A percentile compares a stretch with the other conserved stretches of the same genome.
These are phyloP conservation scores for Ctenoplectra terminalis DNA, from an alignment of 1,140 invertebrate species.

Conservation along the genomic window DNA sequence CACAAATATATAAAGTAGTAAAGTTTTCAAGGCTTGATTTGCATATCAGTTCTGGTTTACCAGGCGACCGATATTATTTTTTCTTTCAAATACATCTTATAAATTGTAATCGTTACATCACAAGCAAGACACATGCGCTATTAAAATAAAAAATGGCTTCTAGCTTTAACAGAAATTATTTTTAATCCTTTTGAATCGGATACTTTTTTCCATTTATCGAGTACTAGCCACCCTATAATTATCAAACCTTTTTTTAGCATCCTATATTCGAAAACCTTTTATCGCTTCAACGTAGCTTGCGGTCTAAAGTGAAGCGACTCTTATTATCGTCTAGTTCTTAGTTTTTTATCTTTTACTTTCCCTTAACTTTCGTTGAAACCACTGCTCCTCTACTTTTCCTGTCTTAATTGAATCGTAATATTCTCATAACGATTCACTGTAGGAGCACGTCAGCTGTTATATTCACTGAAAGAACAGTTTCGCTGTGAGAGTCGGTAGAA, in stretches of 20 bases:
- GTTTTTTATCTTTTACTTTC: constrained; percentile 1
- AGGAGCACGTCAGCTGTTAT: background rate
- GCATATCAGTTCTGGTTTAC: too few species aligned
- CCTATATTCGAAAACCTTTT: background rate
- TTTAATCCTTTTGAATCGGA: background rate
- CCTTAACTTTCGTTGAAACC: background rate
- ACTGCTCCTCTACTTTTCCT: background rate
- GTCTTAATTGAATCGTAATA: constrained; percentile 14
- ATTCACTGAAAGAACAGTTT: background rate
- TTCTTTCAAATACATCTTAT: too few species aligned
- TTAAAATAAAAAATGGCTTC: background rate
- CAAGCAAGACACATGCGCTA: too few species aligned
- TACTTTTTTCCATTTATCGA: background rate
- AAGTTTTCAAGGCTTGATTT: too few species aligned
- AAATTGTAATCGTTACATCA: too few species aligned
- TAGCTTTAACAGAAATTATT: background rate
- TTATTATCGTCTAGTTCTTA: constrained; percentile 8
- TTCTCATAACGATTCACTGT: background rate
- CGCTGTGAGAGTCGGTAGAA: background rate
- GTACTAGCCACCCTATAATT: background rate
- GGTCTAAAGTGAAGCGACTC: background rate
- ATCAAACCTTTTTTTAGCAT: background rate
- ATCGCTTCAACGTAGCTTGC: background rate
- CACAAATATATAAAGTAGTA: too few species aligned
- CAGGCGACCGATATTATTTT: too few species aligned